These are phyloP conservation scores for Peribatodes rhomboidaria DNA, from an alignment of 2,888 invertebrate species.

Conservation along the genomic window DNA sequence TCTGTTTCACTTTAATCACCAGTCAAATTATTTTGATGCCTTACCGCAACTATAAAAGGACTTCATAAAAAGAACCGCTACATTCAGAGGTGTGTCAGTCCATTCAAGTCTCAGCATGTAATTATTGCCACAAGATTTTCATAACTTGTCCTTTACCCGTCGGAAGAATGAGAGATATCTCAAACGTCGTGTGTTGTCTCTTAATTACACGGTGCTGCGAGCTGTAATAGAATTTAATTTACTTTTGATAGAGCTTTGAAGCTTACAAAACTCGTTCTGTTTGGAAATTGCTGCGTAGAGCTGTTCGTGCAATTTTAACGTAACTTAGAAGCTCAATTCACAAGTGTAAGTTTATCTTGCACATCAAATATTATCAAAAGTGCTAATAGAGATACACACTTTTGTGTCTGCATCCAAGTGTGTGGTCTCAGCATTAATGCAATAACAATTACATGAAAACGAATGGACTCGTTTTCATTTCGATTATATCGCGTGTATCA, in stretches of 20 bases:
- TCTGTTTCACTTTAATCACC: not conserved
- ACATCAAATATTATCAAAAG: not conserved
- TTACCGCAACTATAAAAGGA: slow-evolving; percentile 19
- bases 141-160: slow-evolving; percentile 66
- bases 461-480: slow-evolving; percentile 55
- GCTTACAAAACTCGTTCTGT: slow-evolving; percentile 60
- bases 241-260: slow-evolving; percentile 54
- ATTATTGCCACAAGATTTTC: slow-evolving; percentile 79
- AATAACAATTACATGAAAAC: slow-evolving; percentile 48
- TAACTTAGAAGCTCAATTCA: not conserved
- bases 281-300: slow-evolving; percentile 11
- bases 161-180: slow-evolving; percentile 81
- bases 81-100: slow-evolving; percentile 48
- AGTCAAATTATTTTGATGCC: slow-evolving; percentile 6
- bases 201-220: slow-evolving; percentile 77
- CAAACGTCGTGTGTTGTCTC: slow-evolving; percentile 71
- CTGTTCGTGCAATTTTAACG: not conserved
- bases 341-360: not conserved
- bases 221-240: slow-evolving; percentile 83
- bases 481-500: slow-evolving; percentile 64
- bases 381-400: not conserved
- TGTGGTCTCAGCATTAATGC: slow-evolving; percentile 39
- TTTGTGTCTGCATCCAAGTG: not conserved
- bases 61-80: slow-evolving; percentile 50
- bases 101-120: slow-evolving; percentile 60